phyloP scores from a whole-genome alignment of 2,113 vertebrate genomes.

The Centropus bengalensis region DNA sequence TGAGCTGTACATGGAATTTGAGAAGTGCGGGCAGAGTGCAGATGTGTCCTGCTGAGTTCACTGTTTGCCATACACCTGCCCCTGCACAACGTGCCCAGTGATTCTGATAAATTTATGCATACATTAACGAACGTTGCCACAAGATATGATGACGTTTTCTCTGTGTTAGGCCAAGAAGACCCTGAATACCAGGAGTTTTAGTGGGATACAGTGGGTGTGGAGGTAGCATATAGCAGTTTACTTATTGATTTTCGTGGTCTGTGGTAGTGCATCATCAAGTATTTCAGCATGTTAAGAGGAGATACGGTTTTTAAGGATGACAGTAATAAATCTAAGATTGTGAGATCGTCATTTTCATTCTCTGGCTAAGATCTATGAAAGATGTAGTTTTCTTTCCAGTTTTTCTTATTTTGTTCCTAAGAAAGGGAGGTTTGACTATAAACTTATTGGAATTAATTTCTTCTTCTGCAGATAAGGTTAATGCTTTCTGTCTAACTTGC shows the following conservation, averaged over 20 bases:
- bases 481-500: not conserved
- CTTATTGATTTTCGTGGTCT: not conserved
- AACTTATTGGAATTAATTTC: not conserved
- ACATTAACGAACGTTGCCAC: not conserved
- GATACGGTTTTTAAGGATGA: not conserved
- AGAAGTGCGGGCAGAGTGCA: not conserved
- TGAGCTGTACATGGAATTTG: not conserved
- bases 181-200: not conserved
- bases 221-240: not conserved
- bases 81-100: not conserved
- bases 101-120: not conserved
- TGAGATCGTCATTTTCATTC: not conserved
- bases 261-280: not conserved
- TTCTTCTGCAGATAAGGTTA: slow-evolving; percentile 16
- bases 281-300: not conserved
- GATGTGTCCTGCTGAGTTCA: not conserved
- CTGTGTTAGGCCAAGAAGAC: not conserved
- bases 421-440: not conserved
- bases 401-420: not conserved
- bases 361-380: not conserved
- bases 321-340: not conserved
- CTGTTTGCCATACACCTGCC: not conserved
- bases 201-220: not conserved
- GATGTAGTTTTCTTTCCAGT: not conserved
- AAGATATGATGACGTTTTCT: not conserved